These are phyloP conservation scores for Agonopterix arenella DNA, from an alignment of 2,888 invertebrate genomes.

Conservation along the genomic window DNA sequence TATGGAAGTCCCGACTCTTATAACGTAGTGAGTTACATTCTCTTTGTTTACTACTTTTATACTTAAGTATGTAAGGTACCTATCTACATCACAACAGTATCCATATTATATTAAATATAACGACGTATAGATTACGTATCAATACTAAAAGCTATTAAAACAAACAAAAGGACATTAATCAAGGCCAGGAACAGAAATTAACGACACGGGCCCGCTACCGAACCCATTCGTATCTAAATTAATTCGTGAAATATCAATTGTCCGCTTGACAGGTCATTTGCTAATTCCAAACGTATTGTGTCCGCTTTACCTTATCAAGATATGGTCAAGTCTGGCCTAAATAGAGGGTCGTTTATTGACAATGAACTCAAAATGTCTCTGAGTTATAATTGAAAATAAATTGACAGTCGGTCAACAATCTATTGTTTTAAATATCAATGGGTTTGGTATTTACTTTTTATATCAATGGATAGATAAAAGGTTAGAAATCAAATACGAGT, in stretches of 20 bases:
- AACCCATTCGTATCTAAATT: constrained; percentile 32
- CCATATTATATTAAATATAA: neutral
- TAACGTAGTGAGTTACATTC: no score
- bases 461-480: constrained; percentile 20
- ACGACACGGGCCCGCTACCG: constrained; percentile 39
- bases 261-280: constrained; percentile 57
- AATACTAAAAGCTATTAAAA: neutral
- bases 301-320: constrained; percentile 30
- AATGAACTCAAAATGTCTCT: constrained; percentile 66
- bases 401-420: constrained; percentile 26
- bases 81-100: neutral
- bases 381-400: constrained; percentile 28
- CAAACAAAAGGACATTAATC: constrained; percentile 39
- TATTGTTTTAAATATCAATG: constrained; percentile 25
- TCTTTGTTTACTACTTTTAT: no score
- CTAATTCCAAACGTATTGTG: constrained; percentile 32
- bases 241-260: constrained; percentile 50
- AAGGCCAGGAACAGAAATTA: constrained; percentile 38
- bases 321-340: constrained; percentile 38
- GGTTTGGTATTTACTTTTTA: constrained; percentile 26
- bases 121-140: neutral
- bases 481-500: constrained; percentile 24
- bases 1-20: no score
- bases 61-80: no score
- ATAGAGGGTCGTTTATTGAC: constrained; percentile 54